Conservation (phyloP, 2,797 vertebrate species). For the Malurus splendens region DNA sequence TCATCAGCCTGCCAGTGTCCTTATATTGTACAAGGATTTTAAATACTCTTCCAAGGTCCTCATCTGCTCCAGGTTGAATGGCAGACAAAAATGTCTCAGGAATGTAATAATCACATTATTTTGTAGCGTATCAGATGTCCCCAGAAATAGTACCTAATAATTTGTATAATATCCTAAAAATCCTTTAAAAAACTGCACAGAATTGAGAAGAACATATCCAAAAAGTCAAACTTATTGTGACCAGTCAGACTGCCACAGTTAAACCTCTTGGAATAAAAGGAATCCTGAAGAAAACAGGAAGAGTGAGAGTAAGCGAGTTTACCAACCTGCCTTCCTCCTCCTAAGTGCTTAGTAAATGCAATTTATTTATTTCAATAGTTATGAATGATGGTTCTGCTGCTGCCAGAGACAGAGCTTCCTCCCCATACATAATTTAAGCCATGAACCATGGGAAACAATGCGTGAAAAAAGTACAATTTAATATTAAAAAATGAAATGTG, state of each 20-base stretch:
- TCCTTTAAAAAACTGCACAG: background rate
- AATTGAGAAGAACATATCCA: background rate
- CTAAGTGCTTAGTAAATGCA: background rate
- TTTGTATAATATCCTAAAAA: background rate
- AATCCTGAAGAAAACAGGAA: background rate
- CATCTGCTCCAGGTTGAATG: background rate
- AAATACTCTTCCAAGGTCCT: background rate
- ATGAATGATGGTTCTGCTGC: background rate
- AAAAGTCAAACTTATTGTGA: background rate
- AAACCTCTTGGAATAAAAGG: background rate
- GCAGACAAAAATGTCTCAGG: background rate
- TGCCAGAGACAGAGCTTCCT: background rate
- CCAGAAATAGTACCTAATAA: background rate
- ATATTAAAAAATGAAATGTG: background rate
- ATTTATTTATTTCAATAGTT: background rate
- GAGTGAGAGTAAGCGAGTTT: background rate
- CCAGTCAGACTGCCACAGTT: background rate
- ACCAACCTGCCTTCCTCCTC: background rate
- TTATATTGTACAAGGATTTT: background rate
- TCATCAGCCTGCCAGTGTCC: background rate
- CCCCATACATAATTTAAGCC: background rate
- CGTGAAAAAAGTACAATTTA: background rate
- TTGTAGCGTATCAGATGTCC: background rate
- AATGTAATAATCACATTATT: background rate
- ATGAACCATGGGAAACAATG: background rate